A percentile compares a stretch with the other conserved stretches of the same genome.
Conservation (phyloP, 2,113 vertebrate species). For the Miniopterus natalensis region DNA sequence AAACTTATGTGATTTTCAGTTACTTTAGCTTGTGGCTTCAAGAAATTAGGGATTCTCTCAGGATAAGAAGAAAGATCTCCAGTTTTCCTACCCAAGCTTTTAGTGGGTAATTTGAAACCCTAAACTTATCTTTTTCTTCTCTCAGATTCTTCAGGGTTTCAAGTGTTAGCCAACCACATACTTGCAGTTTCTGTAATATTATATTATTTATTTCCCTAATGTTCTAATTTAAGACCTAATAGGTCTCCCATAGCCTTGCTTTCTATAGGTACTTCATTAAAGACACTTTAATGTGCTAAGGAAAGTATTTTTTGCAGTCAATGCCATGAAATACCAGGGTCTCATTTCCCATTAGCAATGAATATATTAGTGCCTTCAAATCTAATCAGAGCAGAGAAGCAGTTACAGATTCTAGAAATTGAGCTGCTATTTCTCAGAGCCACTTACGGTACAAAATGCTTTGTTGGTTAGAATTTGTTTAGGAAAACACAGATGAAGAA, state of each 20-base stretch:
- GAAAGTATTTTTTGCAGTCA: not conserved
- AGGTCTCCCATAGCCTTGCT: not conserved
- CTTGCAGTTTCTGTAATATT: not conserved
- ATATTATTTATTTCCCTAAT: not conserved
- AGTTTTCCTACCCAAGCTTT: not conserved
- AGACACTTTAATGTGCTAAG: not conserved
- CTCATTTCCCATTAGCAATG: not conserved
- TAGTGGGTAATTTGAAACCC: not conserved
- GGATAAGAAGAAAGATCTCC: not conserved
- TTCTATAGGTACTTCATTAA: not conserved
- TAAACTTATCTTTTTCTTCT: not conserved
- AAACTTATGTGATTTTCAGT: not conserved
- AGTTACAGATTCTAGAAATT: not conserved
- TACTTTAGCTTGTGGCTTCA: not conserved
- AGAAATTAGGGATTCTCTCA: constrained; percentile 10
- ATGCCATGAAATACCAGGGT: not conserved
- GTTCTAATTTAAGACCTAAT: not conserved
- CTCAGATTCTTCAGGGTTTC: not conserved
- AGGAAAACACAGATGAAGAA: not conserved
- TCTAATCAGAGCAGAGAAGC: not conserved
- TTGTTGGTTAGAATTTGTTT: not conserved
- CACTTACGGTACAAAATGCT: not conserved
- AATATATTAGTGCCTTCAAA: constrained; percentile 6
- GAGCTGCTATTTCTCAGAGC: not conserved
- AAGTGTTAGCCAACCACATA: not conserved